These are phyloP conservation scores for Notolabrus celidotus DNA, from an alignment of 2,797 vertebrate genomes.

Conservation along the genomic window DNA sequence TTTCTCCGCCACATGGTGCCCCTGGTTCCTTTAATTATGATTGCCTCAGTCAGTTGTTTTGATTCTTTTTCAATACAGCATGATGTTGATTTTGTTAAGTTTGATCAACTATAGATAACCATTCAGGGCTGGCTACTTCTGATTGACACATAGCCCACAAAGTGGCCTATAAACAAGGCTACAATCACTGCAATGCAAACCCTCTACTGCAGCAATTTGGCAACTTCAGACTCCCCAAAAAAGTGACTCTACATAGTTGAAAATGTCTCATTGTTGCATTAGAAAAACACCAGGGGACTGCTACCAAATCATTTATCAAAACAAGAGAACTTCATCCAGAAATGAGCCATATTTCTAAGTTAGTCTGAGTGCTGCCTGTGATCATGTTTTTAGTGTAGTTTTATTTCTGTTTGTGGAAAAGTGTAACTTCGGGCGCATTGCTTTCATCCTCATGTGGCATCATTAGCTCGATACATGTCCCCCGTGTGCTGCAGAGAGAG, in stretches of 20 bases:
- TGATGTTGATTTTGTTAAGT: too few species aligned
- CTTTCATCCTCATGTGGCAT: conserved; percentile 78
- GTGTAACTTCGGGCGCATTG: conserved; percentile 60
- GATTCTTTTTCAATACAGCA: too few species aligned
- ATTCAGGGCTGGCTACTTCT: too few species aligned
- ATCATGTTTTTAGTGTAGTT: conserved; percentile 50
- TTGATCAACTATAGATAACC: too few species aligned
- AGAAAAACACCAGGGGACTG: background rate
- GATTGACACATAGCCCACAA: too few species aligned
- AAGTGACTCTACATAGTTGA: background rate
- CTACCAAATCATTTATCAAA: conserved; percentile 14
- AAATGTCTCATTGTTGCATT: background rate
- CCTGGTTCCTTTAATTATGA: too few species aligned
- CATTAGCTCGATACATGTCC: conserved; percentile 73
- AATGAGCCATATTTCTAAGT: conserved; percentile 7
- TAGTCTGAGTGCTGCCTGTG: conserved; percentile 28
- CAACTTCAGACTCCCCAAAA: too few species aligned
- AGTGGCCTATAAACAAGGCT: too few species aligned
- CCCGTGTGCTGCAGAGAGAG: conserved; percentile 52
- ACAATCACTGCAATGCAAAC: too few species aligned
- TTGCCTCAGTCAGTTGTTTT: too few species aligned
- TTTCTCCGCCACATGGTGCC: too few species aligned
- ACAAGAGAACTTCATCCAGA: conserved; percentile 10
- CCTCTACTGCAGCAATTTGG: too few species aligned
- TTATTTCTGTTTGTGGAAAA: conserved; percentile 61